These are phyloP conservation scores for Parapristionchus giblindavisi DNA, from an alignment of 2,888 invertebrate genomes.

Conservation along the genomic window DNA sequence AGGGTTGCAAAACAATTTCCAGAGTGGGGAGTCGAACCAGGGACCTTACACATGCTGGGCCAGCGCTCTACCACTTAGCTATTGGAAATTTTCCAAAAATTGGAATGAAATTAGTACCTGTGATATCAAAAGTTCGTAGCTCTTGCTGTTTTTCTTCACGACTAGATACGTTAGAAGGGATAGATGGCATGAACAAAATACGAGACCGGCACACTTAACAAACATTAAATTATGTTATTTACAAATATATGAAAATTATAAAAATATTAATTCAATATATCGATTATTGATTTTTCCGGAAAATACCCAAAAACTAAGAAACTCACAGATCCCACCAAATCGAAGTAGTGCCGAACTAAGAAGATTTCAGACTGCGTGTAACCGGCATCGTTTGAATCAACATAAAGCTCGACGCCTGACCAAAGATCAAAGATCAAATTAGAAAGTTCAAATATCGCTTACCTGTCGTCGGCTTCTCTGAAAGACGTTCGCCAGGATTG, in stretches of 20 bases:
- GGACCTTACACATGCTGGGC: no score
- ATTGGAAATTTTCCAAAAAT: background rate
- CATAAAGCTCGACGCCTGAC: background rate
- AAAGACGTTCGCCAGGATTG: no score
- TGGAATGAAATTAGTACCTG: slow-evolving; percentile 33
- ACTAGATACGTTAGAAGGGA: slow-evolving; percentile 45
- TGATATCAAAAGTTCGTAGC: slow-evolving; percentile 46
- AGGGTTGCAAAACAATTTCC: no score
- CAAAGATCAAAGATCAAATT: slow-evolving; percentile 4
- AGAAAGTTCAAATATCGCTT: background rate
- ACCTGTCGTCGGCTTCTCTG: no score
- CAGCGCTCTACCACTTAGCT: no score
- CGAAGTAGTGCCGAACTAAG: slow-evolving; percentile 11
- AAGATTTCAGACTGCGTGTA: background rate
- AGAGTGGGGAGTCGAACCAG: background rate
- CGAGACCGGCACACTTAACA: slow-evolving; percentile 41
- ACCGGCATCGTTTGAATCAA: background rate
- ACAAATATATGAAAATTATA: background rate
- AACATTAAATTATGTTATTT: background rate
- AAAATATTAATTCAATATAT: background rate
- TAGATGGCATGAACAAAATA: slow-evolving; percentile 43
- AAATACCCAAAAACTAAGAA: background rate
- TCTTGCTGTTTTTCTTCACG: slow-evolving; percentile 42
- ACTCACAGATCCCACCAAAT: slow-evolving; percentile 15
- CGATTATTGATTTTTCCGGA: background rate